phyloP scores from a whole-genome alignment of 2,113 vertebrate genomes.

The Pelmatolapia mariae region DNA sequence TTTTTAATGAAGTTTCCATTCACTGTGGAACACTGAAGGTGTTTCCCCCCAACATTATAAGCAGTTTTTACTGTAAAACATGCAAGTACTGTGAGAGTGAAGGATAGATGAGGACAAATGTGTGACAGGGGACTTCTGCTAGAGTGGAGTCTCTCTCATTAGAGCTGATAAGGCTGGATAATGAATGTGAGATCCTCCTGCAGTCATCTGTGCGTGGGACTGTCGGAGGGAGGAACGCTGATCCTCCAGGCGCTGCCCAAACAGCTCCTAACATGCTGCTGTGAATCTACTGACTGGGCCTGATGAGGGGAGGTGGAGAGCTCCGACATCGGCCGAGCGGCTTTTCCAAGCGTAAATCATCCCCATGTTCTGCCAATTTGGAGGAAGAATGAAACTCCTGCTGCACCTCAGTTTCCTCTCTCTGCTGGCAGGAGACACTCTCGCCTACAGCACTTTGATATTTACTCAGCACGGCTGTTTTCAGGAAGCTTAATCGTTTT shows the following conservation, averaged over 20 bases:
- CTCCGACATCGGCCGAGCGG: not conserved
- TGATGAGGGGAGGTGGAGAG: not conserved
- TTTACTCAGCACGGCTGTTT: constrained; percentile 5
- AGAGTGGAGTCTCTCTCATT: not conserved
- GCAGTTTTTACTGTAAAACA: not conserved
- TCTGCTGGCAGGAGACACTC: constrained; percentile 6
- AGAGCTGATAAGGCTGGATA: constrained; percentile 17
- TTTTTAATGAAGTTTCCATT: not conserved
- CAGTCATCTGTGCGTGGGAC: not conserved
- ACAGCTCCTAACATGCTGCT: not conserved
- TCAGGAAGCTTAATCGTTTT: not conserved
- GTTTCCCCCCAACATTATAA: not conserved
- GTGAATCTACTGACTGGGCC: not conserved
- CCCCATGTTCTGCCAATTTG: constrained; percentile 25
- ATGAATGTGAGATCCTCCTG: constrained; percentile 10
- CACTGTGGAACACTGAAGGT: not conserved
- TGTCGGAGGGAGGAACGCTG: not conserved
- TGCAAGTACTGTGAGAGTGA: not conserved
- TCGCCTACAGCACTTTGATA: not conserved
- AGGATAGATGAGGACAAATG: not conserved
- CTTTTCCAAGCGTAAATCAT: not conserved
- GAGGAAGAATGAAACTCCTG: constrained; percentile 22
- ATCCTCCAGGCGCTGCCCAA: constrained; percentile 5
- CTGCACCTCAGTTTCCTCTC: not conserved
- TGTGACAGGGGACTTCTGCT: not conserved